Evolutionary conservation across 2,888 invertebrate genomes (phyloP).

Genomic region (Ptychoptera contaminata): DNA sequence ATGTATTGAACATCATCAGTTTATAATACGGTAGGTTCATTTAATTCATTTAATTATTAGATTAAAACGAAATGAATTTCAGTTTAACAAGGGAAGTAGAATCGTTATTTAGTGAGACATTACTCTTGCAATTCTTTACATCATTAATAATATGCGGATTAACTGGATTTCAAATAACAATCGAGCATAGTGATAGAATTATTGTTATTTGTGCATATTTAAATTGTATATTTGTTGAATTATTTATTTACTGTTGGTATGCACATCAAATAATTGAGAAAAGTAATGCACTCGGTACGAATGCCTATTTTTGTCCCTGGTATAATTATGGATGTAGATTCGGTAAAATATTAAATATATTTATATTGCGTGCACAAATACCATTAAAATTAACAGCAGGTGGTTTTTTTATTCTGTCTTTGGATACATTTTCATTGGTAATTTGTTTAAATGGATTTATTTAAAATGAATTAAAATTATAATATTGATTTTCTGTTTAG

Average conservation of each 20-base stretch:
- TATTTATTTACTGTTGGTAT: slow-evolving; percentile 21
- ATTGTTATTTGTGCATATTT: slow-evolving; percentile 17
- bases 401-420: slow-evolving; percentile 16
- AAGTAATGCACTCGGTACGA: slow-evolving; percentile 17
- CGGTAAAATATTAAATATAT: slow-evolving; percentile 15
- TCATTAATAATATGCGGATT: slow-evolving; percentile 18
- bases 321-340: slow-evolving; percentile 14
- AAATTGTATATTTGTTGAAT: slow-evolving; percentile 17
- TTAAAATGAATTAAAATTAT: neutral
- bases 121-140: slow-evolving; percentile 18
- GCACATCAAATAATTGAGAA: slow-evolving; percentile 20
- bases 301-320: slow-evolving; percentile 18
- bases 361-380: slow-evolving; percentile 15
- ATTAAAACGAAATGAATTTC: no score
- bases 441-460: neutral
- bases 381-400: slow-evolving; percentile 19
- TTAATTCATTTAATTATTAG: no score
- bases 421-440: slow-evolving; percentile 18
- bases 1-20: no score
- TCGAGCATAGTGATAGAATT: slow-evolving; percentile 13
- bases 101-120: slow-evolving; percentile 13
- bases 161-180: slow-evolving; percentile 18
- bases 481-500: slow-evolving; percentile 3
- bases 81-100: no score
- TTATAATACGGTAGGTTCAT: no score